These are phyloP conservation scores for Varecia variegata DNA, from an alignment of 2,797 vertebrate genomes.

Conservation along the genomic window DNA sequence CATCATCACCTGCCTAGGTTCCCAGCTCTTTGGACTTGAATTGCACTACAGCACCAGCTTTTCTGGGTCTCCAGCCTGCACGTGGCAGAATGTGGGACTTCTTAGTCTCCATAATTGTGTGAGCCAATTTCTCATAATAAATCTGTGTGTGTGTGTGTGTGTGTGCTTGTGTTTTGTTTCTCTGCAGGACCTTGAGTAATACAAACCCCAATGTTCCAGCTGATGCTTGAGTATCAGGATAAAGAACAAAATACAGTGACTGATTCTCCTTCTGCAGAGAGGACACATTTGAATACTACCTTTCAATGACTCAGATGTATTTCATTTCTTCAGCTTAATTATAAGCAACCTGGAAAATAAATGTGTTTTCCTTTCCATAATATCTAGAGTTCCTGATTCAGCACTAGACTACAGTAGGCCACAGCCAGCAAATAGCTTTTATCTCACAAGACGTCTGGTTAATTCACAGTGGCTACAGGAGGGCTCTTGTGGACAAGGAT, in stretches of 20 bases:
- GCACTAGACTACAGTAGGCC: background rate
- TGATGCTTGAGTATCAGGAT: background rate
- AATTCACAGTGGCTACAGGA: background rate
- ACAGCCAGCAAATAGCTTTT: background rate
- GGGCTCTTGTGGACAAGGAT: background rate
- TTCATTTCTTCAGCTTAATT: constrained; percentile 42
- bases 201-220: background rate
- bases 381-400: background rate
- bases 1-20: background rate
- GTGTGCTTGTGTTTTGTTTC: background rate
- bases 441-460: background rate
- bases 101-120: background rate
- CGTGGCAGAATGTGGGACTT: background rate
- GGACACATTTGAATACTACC: background rate
- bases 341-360: constrained; percentile 8
- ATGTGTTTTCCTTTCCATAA: background rate
- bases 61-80: background rate
- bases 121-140: background rate
- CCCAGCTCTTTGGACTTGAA: background rate
- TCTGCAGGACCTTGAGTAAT: background rate
- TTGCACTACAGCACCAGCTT: background rate
- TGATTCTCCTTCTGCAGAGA: background rate
- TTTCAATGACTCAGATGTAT: background rate
- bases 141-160: background rate
- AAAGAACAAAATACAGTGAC: background rate